A percentile compares a stretch with the other conserved stretches of the same genome.
These are phyloP conservation scores for Choristoneura fumiferana DNA, from an alignment of 1,140 invertebrate species.

Conservation along the genomic window DNA sequence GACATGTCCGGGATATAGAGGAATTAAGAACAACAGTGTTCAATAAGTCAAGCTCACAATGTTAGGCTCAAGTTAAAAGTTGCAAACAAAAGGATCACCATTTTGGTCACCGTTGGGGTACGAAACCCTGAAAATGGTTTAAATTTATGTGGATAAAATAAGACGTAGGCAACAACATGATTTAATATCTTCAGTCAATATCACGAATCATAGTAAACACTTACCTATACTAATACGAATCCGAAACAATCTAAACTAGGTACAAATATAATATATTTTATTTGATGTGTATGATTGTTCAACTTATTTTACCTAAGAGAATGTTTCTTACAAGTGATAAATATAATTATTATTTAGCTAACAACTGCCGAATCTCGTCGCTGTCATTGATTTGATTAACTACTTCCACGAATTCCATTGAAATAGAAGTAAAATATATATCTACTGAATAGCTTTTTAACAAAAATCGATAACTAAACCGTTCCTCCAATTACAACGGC, in stretches of 20 bases:
- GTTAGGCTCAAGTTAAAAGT: too few relatives aligned
- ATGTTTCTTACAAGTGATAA: too few relatives aligned
- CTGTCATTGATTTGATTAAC: constrained; percentile 9
- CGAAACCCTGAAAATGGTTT: too few relatives aligned
- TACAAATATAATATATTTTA: neutral
- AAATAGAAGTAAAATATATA: neutral
- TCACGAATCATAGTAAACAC: neutral
- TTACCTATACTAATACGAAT: neutral
- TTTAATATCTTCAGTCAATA: too few relatives aligned
- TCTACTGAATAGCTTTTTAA: neutral
- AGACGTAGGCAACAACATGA: too few relatives aligned
- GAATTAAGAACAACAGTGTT: too few relatives aligned
- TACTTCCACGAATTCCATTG: neutral
- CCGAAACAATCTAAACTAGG: neutral
- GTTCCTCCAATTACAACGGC: neutral
- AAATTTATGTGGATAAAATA: too few relatives aligned
- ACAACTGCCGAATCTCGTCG: constrained; percentile 4
- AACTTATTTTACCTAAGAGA: too few relatives aligned
- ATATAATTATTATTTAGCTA: neutral
- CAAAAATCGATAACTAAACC: neutral
- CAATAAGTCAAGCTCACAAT: too few relatives aligned
- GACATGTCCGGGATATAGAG: too few relatives aligned
- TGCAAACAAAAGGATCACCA: too few relatives aligned
- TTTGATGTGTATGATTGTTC: neutral
- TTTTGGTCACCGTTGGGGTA: too few relatives aligned